Conservation (phyloP, 2,888 invertebrate genomes). For the Yponomeuta malinellus region DNA sequence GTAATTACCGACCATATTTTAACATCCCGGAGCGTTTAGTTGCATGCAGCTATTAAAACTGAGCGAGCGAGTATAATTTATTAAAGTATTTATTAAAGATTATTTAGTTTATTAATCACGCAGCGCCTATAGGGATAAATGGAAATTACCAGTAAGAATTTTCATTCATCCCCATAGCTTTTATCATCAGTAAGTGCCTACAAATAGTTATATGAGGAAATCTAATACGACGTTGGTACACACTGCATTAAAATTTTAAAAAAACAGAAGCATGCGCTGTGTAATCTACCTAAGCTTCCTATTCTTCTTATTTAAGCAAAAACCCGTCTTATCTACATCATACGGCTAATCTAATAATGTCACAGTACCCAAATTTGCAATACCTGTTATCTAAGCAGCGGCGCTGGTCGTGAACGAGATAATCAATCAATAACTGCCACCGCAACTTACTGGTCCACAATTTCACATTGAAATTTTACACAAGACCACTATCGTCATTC, state of each 20-base stretch:
- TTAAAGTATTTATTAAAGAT: background rate
- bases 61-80: background rate
- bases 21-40: background rate
- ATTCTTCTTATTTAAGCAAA: background rate
- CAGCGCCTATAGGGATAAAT: background rate
- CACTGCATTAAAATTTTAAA: background rate
- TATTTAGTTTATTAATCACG: background rate
- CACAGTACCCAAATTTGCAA: background rate
- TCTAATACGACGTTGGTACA: background rate
- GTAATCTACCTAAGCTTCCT: background rate
- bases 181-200: no score
- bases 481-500: background rate
- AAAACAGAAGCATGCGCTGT: background rate
- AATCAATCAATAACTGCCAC: constrained; percentile 30
- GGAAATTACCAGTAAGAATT: no score
- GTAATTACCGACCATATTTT: background rate
- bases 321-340: background rate
- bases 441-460: background rate
- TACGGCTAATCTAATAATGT: background rate
- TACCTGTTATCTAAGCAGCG: constrained; percentile 1
- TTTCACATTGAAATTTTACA: background rate
- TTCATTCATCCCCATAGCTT: no score
- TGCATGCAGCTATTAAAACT: background rate
- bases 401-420: constrained; percentile 37
- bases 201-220: no score